Percentiles rank a stretch among this genome's conserved stretches.
These are phyloP conservation scores for Cephalotes varians DNA, from an alignment of 2,888 invertebrate genomes.

Conservation along the genomic window DNA sequence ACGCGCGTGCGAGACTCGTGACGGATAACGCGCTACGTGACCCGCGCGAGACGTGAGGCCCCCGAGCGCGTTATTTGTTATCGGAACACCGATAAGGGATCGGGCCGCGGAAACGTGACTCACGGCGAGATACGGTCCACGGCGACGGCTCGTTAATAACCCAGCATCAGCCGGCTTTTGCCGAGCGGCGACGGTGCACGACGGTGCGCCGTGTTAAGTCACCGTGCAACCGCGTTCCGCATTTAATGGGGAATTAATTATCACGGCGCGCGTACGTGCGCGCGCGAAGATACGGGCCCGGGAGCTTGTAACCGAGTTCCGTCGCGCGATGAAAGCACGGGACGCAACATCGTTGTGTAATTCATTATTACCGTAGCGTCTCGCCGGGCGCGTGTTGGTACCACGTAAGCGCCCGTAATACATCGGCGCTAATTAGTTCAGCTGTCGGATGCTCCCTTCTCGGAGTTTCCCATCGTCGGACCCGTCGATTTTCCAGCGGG, in stretches of 20 bases:
- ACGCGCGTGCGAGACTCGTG: slow-evolving; percentile 52
- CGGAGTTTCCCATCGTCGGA: not conserved
- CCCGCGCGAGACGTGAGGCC: slow-evolving; percentile 20
- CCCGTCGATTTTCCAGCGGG: slow-evolving; percentile 5
- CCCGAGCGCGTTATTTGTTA: slow-evolving; percentile 15
- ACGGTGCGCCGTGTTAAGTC: slow-evolving; percentile 50
- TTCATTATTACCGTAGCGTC: slow-evolving; percentile 39
- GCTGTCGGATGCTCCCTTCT: slow-evolving; percentile 4
- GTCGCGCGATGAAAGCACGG: slow-evolving; percentile 34
- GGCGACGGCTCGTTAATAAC: slow-evolving; percentile 68
- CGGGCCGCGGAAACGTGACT: slow-evolving; percentile 3
- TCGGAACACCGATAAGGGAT: slow-evolving; percentile 1
- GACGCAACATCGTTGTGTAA: slow-evolving; percentile 40
- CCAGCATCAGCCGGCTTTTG: slow-evolving; percentile 63
- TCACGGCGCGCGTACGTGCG: slow-evolving; percentile 23
- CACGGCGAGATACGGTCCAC: slow-evolving; percentile 18
- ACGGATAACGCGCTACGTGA: slow-evolving; percentile 56
- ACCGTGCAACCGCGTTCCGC: slow-evolving; percentile 52
- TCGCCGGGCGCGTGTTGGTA: not conserved
- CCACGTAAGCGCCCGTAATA: not conserved
- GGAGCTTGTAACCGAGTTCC: slow-evolving; percentile 23
- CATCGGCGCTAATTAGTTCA: slow-evolving; percentile 27
- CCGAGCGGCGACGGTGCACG: slow-evolving; percentile 53
- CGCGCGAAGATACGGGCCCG: not conserved
- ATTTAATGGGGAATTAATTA: slow-evolving; percentile 71